Conservation (phyloP, 2,797 vertebrate genomes). For the Holocentrus rufus region DNA sequence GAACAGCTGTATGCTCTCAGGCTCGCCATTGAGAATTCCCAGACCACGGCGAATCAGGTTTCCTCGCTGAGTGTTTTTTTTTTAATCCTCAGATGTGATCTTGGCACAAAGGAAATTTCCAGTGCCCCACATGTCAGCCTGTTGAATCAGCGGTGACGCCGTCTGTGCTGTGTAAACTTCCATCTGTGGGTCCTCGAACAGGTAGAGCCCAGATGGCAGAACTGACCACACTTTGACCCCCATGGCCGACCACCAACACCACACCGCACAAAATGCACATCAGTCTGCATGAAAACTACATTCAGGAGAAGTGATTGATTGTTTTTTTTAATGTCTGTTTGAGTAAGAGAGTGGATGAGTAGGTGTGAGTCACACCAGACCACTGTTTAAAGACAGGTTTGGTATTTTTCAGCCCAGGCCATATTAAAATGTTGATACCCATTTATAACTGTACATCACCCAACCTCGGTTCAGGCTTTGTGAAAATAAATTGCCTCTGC, state of each 20-base stretch:
- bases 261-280: conserved; percentile 19
- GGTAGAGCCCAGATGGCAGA: conserved; percentile 73
- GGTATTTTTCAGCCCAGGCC: too few species aligned
- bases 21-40: conserved; percentile 69
- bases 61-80: conserved; percentile 56
- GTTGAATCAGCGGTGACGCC: conserved; percentile 68
- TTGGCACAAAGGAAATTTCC: conserved; percentile 77
- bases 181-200: conserved; percentile 62
- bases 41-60: conserved; percentile 69
- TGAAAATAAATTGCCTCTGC: too few species aligned
- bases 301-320: conserved; percentile 22
- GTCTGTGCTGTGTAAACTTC: conserved; percentile 75
- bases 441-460: too few species aligned
- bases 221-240: conserved; percentile 68
- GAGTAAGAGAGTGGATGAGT: conserved; percentile 40
- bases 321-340: conserved; percentile 30
- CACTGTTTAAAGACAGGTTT: not conserved
- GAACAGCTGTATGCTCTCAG: conserved; percentile 66
- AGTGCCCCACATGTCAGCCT: conserved; percentile 56
- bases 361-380: conserved; percentile 3
- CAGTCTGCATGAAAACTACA: conserved; percentile 19
- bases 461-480: too few species aligned
- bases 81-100: conserved; percentile 60
- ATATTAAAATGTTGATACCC: too few species aligned
- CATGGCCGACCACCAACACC: conserved; percentile 2